These are phyloP conservation scores for Gallinago solitaria DNA, from an alignment of 2,797 vertebrate species.

Conservation along the genomic window DNA sequence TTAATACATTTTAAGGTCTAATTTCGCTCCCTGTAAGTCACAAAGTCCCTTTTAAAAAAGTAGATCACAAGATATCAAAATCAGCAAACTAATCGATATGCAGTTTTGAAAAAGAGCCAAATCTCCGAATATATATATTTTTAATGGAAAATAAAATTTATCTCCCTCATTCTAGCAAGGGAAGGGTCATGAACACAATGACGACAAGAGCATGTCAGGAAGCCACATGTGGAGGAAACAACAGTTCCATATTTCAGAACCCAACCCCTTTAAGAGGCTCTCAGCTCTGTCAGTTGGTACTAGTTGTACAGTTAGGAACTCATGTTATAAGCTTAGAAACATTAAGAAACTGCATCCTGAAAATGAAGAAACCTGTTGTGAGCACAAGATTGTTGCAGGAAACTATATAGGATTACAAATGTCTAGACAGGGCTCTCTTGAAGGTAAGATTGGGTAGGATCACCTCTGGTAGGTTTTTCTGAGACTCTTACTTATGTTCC, in stretches of 20 bases:
- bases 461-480: not conserved
- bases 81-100: not conserved
- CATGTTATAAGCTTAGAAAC: not conserved
- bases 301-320: not conserved
- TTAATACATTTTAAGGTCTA: not conserved
- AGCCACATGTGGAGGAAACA: not conserved
- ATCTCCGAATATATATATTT: not conserved
- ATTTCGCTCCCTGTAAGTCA: not conserved
- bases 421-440: not conserved
- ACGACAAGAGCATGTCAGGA: not conserved
- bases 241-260: not conserved
- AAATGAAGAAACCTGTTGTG: not conserved
- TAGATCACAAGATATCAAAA: not conserved
- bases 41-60: not conserved
- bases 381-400: not conserved
- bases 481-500: not conserved
- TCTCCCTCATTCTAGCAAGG: not conserved
- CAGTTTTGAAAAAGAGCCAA: not conserved
- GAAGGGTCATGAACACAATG: not conserved
- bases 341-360: not conserved
- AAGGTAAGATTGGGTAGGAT: not conserved
- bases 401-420: not conserved
- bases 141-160: not conserved
- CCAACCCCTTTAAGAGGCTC: not conserved
- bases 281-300: not conserved